Evolutionary conservation across 2,113 vertebrate species (phyloP).

Genomic region (Pygoscelis adeliae): DNA sequence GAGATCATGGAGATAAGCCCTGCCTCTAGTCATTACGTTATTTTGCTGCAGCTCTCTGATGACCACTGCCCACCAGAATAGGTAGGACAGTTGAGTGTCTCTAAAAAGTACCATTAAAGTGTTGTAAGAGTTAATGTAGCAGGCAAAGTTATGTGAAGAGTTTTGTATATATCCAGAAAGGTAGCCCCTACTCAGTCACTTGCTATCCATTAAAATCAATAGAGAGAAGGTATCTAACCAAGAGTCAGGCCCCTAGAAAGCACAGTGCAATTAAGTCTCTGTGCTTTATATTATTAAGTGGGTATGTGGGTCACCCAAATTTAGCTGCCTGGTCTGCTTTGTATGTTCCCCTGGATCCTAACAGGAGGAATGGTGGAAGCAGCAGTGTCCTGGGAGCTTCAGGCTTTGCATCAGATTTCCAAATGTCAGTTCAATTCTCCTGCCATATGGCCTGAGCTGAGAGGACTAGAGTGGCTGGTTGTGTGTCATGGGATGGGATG

Average conservation of each 20-base stretch:
- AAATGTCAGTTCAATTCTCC: not conserved
- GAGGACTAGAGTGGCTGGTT: not conserved
- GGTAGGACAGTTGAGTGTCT: not conserved
- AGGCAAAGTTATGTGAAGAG: not conserved
- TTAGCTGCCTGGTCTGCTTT: slow-evolving; percentile 5
- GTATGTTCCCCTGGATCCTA: not conserved
- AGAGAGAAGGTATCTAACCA: not conserved
- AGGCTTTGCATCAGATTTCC: not conserved
- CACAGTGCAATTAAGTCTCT: not conserved
- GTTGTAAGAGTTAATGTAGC: not conserved
- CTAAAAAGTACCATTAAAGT: not conserved
- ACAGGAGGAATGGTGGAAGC: not conserved
- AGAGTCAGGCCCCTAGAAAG: not conserved
- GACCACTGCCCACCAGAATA: not conserved
- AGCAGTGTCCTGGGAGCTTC: not conserved
- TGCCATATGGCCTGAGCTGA: not conserved
- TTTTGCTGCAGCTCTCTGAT: not conserved
- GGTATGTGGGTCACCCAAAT: not conserved
- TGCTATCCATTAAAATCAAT: not conserved
- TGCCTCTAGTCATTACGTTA: not conserved
- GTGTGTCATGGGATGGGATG: not conserved
- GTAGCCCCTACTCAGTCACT: not conserved
- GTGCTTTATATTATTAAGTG: not conserved
- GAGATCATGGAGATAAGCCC: not conserved
- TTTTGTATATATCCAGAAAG: not conserved